A percentile compares a stretch with the other conserved stretches of the same genome.
Conservation (phyloP, 2,113 vertebrate genomes). For the Petrocephalus microphthalmus region DNA sequence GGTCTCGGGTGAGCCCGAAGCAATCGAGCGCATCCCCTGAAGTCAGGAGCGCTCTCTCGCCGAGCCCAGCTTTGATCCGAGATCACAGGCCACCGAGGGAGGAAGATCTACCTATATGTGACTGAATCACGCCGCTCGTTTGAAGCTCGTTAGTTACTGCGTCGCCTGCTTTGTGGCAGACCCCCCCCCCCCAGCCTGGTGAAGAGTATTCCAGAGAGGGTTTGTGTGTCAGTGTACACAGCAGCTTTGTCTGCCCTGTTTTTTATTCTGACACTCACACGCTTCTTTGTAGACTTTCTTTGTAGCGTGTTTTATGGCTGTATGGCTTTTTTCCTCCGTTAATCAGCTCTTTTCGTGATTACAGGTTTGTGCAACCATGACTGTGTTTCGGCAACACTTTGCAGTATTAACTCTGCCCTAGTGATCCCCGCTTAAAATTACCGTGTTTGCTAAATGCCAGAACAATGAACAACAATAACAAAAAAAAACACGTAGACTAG, state of each 20-base stretch:
- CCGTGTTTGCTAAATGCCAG: background rate
- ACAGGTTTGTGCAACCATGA: background rate
- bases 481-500: background rate
- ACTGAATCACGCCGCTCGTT: background rate
- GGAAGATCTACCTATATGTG: background rate
- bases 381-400: background rate
- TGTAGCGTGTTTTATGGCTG: background rate
- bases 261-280: background rate
- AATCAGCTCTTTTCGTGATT: background rate
- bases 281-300: background rate
- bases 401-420: slow-evolving; percentile 8
- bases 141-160: background rate
- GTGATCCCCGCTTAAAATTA: slow-evolving; percentile 4
- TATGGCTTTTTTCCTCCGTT: background rate
- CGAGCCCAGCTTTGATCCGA: background rate
- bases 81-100: background rate
- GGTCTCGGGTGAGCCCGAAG: background rate
- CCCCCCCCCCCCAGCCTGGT: background rate
- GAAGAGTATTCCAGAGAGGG: background rate
- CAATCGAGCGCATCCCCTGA: background rate
- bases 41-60: background rate
- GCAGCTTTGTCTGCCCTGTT: background rate
- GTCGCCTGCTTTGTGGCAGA: background rate
- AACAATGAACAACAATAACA: background rate
- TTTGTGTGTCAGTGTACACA: background rate